Evolutionary conservation across 2,797 vertebrate genomes (phyloP).

Genomic region (Eleutherodactylus coqui): DNA sequence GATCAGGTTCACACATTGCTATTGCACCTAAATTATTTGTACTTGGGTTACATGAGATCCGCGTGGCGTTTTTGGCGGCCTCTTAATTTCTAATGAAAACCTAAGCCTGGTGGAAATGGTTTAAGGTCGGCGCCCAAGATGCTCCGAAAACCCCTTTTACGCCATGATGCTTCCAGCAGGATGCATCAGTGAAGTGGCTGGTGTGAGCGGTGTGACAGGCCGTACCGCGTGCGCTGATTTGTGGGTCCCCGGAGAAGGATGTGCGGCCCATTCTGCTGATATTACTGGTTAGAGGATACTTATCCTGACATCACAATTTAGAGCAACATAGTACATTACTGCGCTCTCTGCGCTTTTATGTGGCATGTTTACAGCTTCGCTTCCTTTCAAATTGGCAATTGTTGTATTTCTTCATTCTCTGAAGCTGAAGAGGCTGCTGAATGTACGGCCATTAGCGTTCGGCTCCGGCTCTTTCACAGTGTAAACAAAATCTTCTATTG

Average conservation of each 20-base stretch:
- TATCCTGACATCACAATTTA: slow-evolving; percentile 45
- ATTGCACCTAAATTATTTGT: too few species aligned
- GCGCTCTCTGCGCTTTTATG: slow-evolving; percentile 31
- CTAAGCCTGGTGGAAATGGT: too few species aligned
- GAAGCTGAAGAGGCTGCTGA: neutral
- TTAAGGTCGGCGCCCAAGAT: too few species aligned
- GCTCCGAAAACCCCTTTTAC: too few species aligned
- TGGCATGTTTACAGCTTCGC: slow-evolving; percentile 42
- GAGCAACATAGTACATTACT: slow-evolving; percentile 35
- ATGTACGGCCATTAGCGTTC: slow-evolving; percentile 12
- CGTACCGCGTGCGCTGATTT: slow-evolving; percentile 19
- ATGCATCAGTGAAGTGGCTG: neutral
- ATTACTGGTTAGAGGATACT: slow-evolving; percentile 46
- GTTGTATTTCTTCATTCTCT: slow-evolving; percentile 43
- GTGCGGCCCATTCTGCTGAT: slow-evolving; percentile 37
- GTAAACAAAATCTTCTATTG: neutral
- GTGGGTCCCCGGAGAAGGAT: slow-evolving; percentile 5
- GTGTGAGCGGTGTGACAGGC: slow-evolving; percentile 8
- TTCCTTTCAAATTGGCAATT: slow-evolving; percentile 28
- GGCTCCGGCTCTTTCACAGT: neutral
- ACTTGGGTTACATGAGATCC: too few species aligned
- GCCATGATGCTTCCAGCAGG: neutral
- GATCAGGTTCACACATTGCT: too few species aligned
- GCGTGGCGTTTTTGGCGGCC: too few species aligned
- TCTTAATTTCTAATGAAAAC: too few species aligned